These are phyloP conservation scores for Crossoptilon crossoptilon DNA, from an alignment of 2,797 vertebrate genomes.

Conservation along the genomic window DNA sequence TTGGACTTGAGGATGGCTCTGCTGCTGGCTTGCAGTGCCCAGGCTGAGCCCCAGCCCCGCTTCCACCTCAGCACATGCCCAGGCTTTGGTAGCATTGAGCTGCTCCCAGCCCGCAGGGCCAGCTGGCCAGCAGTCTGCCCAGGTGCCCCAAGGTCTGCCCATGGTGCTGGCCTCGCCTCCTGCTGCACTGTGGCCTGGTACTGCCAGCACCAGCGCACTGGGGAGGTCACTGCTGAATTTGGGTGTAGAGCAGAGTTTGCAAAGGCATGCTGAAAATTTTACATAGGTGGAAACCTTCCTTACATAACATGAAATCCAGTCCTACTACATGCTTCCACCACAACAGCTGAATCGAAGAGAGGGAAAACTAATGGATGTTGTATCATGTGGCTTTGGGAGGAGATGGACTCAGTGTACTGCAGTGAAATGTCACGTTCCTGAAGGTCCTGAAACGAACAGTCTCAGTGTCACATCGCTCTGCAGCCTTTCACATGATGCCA, in stretches of 20 bases:
- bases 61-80: background rate
- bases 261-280: constrained; percentile 60
- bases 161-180: no score
- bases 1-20: background rate
- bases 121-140: background rate
- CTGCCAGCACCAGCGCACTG: background rate
- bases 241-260: constrained; percentile 35
- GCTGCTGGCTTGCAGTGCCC: rapidly evolving
- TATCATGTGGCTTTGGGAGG: constrained; percentile 19
- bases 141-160: background rate
- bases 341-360: constrained; percentile 60
- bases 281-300: constrained; percentile 21
- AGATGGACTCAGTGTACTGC: constrained; percentile 65
- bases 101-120: background rate
- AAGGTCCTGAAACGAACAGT: constrained; percentile 76
- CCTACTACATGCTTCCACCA: background rate
- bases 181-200: background rate
- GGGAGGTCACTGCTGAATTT: constrained; percentile 52
- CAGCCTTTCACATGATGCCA: constrained; percentile 73
- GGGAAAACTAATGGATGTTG: constrained; percentile 52
- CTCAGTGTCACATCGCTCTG: constrained; percentile 68
- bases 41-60: rapidly evolving
- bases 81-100: rapidly evolving
- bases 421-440: constrained; percentile 85
- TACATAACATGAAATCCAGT: constrained; percentile 57